phyloP scores from a whole-genome alignment of 2,113 vertebrate species.

The Mugil cephalus region DNA sequence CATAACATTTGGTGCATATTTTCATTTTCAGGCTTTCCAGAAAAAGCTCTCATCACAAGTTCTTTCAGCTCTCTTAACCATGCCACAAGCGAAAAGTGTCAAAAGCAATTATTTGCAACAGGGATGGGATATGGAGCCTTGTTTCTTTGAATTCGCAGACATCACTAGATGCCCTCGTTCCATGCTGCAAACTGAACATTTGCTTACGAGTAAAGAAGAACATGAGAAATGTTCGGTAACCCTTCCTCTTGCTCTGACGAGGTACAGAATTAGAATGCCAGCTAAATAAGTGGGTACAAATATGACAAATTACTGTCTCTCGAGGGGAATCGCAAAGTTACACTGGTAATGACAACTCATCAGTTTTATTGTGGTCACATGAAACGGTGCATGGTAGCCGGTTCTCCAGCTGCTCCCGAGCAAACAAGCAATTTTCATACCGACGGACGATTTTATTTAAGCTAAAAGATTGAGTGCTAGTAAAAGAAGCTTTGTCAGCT shows the following conservation, averaged over 20 bases:
- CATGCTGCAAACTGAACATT: neutral
- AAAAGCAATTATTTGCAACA: slow-evolving; percentile 2
- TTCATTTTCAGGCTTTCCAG: slow-evolving; percentile 12
- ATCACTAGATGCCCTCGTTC: slow-evolving; percentile 4
- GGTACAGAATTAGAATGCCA: neutral
- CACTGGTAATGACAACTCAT: neutral
- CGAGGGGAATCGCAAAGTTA: neutral
- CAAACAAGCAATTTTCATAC: neutral
- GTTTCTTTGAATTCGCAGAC: slow-evolving; percentile 21
- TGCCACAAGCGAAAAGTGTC: slow-evolving; percentile 11
- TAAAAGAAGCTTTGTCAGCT: neutral
- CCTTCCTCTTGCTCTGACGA: neutral
- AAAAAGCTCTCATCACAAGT: neutral
- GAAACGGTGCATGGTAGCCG: neutral
- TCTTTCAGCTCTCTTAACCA: neutral
- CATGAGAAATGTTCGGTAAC: neutral
- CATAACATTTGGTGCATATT: neutral
- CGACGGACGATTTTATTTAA: neutral
- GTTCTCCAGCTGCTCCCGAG: neutral
- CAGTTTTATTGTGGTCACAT: neutral
- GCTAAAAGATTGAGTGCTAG: neutral
- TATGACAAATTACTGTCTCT: neutral
- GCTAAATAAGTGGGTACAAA: neutral
- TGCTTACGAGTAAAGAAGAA: neutral
- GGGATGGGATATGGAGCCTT: neutral